phyloP scores from a whole-genome alignment of 2,888 invertebrate species.

The Phaedon cochleariae region DNA sequence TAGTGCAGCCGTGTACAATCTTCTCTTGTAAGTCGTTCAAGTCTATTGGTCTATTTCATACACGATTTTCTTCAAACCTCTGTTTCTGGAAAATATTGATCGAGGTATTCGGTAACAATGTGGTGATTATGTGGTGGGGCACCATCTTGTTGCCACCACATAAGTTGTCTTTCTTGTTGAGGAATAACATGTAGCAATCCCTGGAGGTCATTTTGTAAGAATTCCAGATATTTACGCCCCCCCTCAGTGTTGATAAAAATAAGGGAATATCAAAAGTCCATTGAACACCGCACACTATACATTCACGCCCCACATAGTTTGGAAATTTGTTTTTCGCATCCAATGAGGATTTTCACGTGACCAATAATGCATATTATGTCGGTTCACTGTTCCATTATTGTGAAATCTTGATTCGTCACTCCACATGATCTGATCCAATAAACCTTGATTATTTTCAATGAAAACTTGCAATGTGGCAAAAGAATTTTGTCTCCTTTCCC shows the following conservation, averaged over 20 bases:
- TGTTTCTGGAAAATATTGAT: too few species aligned
- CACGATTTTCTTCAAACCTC: too few species aligned
- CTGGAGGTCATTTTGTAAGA: neutral
- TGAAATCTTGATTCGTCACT: neutral
- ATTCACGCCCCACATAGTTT: constrained; percentile 1
- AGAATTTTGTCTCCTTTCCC: neutral
- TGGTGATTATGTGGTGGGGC: too few species aligned
- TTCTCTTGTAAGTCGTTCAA: too few species aligned
- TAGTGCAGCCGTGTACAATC: too few species aligned
- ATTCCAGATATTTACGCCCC: neutral
- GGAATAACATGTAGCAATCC: too few species aligned
- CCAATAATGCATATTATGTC: neutral
- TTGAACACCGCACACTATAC: neutral
- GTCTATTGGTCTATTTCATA: too few species aligned
- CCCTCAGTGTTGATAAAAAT: neutral
- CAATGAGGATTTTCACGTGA: neutral
- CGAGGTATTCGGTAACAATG: too few species aligned
- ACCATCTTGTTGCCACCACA: too few species aligned
- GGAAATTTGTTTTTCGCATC: constrained; percentile 1
- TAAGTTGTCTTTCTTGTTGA: too few species aligned
- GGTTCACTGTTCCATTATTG: neutral
- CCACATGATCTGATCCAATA: neutral
- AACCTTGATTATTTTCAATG: neutral
- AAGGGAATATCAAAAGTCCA: neutral
- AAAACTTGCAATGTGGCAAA: neutral